phyloP scores from a whole-genome alignment of 2,888 invertebrate genomes.

The Amblyjoppa proteus region DNA sequence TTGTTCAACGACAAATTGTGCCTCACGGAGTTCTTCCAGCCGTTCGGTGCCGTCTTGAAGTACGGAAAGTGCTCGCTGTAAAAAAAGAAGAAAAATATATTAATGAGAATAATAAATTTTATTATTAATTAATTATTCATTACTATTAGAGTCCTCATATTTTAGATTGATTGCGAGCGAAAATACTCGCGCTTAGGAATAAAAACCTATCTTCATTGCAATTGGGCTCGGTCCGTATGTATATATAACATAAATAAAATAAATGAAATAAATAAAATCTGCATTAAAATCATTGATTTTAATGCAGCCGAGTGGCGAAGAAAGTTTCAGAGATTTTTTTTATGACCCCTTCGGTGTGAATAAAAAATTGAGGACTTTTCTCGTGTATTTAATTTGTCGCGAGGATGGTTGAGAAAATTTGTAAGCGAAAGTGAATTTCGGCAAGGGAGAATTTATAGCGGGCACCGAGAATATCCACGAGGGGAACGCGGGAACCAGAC shows the following conservation, averaged over 20 bases:
- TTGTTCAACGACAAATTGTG: slow-evolving; percentile 99
- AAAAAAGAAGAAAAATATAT: slow-evolving; percentile 73
- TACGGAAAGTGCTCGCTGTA: slow-evolving; percentile 98
- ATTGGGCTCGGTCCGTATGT: too few relatives aligned
- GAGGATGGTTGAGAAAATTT: background rate
- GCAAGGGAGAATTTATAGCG: background rate
- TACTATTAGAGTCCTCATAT: too few relatives aligned
- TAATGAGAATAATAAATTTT: background rate
- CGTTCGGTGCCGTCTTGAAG: slow-evolving; percentile 98
- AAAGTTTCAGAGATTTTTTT: too few relatives aligned
- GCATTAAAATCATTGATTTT: too few relatives aligned
- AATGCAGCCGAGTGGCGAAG: too few relatives aligned
- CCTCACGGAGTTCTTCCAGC: slow-evolving; percentile 99
- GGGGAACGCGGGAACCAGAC: slow-evolving; percentile 6
- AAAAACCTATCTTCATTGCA: too few relatives aligned
- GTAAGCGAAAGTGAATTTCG: background rate
- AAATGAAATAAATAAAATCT: too few relatives aligned
- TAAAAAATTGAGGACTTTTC: background rate
- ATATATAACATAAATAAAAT: too few relatives aligned
- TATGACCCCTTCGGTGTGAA: too few relatives aligned
- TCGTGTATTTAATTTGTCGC: background rate
- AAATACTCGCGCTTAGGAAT: too few relatives aligned
- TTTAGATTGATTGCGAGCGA: too few relatives aligned
- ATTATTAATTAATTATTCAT: too few relatives aligned
- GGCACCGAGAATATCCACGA: background rate